These are phyloP conservation scores for Sarcophaga carnaria DNA, from an alignment of 2,888 invertebrate species.

Conservation along the genomic window DNA sequence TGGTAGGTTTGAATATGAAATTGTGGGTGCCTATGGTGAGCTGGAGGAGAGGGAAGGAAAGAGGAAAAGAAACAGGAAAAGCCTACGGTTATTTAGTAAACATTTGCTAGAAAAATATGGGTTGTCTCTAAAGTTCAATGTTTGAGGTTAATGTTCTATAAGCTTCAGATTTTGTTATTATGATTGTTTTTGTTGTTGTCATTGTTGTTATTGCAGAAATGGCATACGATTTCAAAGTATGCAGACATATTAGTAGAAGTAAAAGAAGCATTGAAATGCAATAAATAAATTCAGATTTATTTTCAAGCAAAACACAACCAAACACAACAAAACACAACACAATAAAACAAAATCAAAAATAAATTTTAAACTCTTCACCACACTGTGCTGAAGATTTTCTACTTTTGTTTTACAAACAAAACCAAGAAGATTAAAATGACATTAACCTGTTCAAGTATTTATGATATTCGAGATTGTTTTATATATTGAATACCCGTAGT, in stretches of 20 bases:
- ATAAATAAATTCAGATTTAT: conserved; percentile 46
- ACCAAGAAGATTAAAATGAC: conserved; percentile 38
- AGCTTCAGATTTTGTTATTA: conserved; percentile 56
- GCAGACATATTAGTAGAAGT: conserved; percentile 1
- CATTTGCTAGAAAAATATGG: conserved; percentile 55
- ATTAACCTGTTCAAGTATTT: conserved; percentile 43
- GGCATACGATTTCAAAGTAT: conserved; percentile 59
- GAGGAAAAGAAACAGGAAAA: conserved; percentile 28
- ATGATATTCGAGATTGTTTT: conserved; percentile 8
- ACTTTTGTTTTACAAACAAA: conserved; percentile 11
- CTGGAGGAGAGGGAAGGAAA: neutral
- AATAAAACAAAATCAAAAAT: neutral
- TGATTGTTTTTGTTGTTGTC: conserved; percentile 27
- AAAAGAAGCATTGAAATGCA: conserved; percentile 38
- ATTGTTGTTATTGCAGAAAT: conserved; percentile 26
- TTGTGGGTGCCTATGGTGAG: no score
- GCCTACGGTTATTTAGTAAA: conserved; percentile 65
- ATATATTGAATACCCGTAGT: neutral
- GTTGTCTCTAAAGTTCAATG: conserved; percentile 67
- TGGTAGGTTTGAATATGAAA: no score
- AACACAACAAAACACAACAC: no score
- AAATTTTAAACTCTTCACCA: neutral
- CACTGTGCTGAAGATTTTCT: neutral
- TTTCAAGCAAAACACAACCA: neutral
- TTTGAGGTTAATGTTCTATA: conserved; percentile 69